Evolutionary conservation across 2,113 vertebrate genomes (phyloP).

Genomic region (Balaenoptera acutorostrata): DNA sequence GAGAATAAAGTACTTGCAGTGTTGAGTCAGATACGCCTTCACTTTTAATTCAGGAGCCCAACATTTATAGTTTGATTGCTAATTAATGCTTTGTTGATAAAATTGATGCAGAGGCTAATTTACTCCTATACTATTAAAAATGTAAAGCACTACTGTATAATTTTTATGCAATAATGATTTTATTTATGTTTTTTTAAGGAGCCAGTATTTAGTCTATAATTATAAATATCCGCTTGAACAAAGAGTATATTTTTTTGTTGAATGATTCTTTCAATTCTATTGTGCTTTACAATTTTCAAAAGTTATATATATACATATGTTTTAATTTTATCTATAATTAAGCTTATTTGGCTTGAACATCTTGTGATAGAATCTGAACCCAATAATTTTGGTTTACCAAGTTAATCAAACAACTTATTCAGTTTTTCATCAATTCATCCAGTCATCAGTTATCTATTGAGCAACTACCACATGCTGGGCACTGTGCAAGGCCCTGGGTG

Average conservation of each 20-base stretch:
- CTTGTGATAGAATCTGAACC: not conserved
- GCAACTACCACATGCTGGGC: not conserved
- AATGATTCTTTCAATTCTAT: not conserved
- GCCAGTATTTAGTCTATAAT: not conserved
- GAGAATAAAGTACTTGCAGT: not conserved
- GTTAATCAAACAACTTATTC: not conserved
- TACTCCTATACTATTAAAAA: not conserved
- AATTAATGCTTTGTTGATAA: conserved; percentile 2
- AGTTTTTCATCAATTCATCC: not conserved
- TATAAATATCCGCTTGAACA: not conserved
- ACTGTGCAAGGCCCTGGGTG: rapidly evolving
- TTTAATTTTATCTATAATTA: not conserved
- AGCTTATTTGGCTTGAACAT: not conserved
- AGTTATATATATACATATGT: not conserved
- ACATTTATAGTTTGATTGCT: not conserved
- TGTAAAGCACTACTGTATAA: not conserved
- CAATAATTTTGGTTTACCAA: not conserved
- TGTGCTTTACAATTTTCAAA: not conserved
- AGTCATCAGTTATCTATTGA: not conserved
- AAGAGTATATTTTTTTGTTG: not conserved
- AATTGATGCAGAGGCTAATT: not conserved
- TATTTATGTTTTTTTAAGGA: not conserved
- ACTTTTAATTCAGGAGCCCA: not conserved
- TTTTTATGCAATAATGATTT: not conserved
- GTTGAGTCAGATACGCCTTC: not conserved